Conservation (phyloP, 2,888 invertebrate species). For the Eumerus sabulonum region DNA sequence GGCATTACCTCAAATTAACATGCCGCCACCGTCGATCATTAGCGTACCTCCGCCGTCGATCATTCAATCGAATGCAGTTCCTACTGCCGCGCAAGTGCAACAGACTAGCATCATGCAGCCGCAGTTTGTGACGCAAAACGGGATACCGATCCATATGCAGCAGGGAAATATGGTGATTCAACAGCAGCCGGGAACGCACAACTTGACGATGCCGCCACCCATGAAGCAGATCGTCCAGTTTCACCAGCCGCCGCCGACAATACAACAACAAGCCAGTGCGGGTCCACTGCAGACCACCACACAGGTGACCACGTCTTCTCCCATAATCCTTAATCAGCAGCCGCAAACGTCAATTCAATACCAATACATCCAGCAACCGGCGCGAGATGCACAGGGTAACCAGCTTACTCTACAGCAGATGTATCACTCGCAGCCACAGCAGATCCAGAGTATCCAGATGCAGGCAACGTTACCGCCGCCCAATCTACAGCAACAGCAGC, state of each 20-base stretch:
- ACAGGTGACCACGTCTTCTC: slow-evolving; percentile 45
- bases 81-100: slow-evolving; percentile 31
- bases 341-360: slow-evolving; percentile 64
- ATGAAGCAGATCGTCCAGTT: slow-evolving; percentile 63
- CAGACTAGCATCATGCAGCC: slow-evolving; percentile 69
- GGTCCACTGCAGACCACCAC: slow-evolving; percentile 19
- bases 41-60: slow-evolving; percentile 70
- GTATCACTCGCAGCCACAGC: slow-evolving; percentile 62
- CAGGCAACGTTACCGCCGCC: slow-evolving; percentile 51
- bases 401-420: slow-evolving; percentile 45
- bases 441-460: slow-evolving; percentile 62
- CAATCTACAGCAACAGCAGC: slow-evolving; percentile 66
- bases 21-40: slow-evolving; percentile 70
- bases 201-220: slow-evolving; percentile 68
- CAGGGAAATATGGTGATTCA: slow-evolving; percentile 71
- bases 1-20: slow-evolving; percentile 69
- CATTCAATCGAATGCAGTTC: slow-evolving; percentile 51
- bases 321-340: slow-evolving; percentile 67
- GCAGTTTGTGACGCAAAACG: slow-evolving; percentile 70
- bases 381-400: slow-evolving; percentile 61
- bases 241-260: slow-evolving; percentile 60
- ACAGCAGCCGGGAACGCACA: slow-evolving; percentile 66
- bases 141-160: slow-evolving; percentile 70
- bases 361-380: slow-evolving; percentile 66
- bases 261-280: slow-evolving; percentile 29